Base-by-base conservation (phyloP, 2,888 invertebrate genomes). In the Caenorhabditis sp. region DNA sequence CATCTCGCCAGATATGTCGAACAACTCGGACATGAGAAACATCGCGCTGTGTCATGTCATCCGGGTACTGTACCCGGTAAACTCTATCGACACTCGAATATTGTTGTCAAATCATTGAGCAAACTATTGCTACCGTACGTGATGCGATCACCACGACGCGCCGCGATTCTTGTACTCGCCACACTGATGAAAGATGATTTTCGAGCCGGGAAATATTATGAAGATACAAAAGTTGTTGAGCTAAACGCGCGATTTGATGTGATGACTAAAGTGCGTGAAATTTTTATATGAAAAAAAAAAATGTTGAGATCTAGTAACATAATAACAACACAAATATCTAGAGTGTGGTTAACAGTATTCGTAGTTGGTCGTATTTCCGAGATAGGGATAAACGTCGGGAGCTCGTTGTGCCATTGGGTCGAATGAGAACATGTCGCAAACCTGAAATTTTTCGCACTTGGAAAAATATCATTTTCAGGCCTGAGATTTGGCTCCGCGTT, bases 41-140 rank as follows among this genome's bases (percentile, higher is more conserved):
- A 31, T 36, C 19, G 31, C 0, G 54, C 51, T 8, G 66, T 72
- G 10, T 61, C 65, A n/a, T 14, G 69, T 23, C 77, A 79, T 53
- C 79, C 77, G 5, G 76, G 81, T 3, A 76, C 77, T 1, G 79
- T 81, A 6, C 76, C 81, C 27, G 79, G 78, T 17, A 64, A 62
- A 24, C 67, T 81, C 23, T 81, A 81, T 58, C 67, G 76, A 10
- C 59, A 76, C 59, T 66, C 77, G 17, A 79, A 77, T 63, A 24
- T 57, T 0, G 17, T 77, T 37, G 67, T 76, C 0, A 62, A 66
- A 19, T 53, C 58, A 19, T 24, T 76, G 36, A 76, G 64, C 50
- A 50, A 50, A 37, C 60, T 59, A 2, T 36, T 62, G 24, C 64
- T 74, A 8, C 74, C 74, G 5, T 50, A 21, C 1, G 0, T 66